phyloP scores from a whole-genome alignment of 92 coral and sea anemone species.

The Zoanthus gigantus region DNA sequence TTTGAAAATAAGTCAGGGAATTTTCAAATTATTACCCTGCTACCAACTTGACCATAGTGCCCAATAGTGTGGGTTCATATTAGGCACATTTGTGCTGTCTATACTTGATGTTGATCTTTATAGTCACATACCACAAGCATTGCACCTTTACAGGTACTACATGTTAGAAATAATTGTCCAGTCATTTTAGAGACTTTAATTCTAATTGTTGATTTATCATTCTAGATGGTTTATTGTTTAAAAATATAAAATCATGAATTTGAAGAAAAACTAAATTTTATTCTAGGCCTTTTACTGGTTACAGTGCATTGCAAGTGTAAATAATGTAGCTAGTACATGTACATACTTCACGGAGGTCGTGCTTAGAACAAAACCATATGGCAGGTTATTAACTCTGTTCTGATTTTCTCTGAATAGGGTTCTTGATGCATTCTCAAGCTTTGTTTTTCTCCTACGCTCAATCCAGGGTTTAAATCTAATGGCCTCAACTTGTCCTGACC shows the following conservation, averaged over 20 bases:
- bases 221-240: not conserved
- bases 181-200: not conserved
- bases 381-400: conserved; percentile 38
- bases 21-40: no score
- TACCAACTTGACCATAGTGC: no score
- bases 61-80: no score
- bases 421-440: conserved; percentile 47
- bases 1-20: no score
- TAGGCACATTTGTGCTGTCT: not conserved
- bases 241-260: not conserved
- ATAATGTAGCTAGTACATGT: not conserved
- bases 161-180: not conserved
- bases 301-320: not conserved
- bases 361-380: conserved; percentile 61
- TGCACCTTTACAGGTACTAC: not conserved
- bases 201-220: not conserved
- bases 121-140: no score
- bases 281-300: not conserved
- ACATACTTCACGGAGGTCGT: conserved; percentile 34
- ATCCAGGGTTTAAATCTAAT: conserved; percentile 51
- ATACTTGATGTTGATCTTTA: no score
- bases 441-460: conserved; percentile 43
- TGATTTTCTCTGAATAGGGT: conserved; percentile 42
- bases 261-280: not conserved
- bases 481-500: conserved; percentile 30